phyloP scores from a whole-genome alignment of 1,140 invertebrate species.

The Heliconius congener region DNA sequence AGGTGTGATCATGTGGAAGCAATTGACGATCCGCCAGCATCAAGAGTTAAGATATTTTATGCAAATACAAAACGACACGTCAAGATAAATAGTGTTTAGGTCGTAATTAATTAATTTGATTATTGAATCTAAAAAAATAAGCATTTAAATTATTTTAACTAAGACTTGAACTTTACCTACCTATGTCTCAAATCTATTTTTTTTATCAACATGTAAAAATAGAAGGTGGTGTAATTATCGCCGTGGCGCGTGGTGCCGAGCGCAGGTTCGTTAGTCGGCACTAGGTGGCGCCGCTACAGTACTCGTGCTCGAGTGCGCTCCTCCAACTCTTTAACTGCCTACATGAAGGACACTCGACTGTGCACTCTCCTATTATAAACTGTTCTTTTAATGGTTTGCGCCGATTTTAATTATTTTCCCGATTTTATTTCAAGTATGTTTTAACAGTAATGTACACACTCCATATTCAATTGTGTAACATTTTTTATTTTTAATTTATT shows the following conservation, averaged over 20 bases:
- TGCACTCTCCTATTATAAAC: constrained; percentile 80
- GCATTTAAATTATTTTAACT: background rate
- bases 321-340: constrained; percentile 81
- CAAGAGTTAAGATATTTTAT: constrained; percentile 28
- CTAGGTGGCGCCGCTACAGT: constrained; percentile 70
- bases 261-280: constrained; percentile 69
- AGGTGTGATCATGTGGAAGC: constrained; percentile 50
- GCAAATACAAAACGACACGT: background rate
- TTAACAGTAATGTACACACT: constrained; percentile 43
- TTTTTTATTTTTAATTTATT: constrained; percentile 36
- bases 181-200: background rate
- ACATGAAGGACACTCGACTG: constrained; percentile 77
- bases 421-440: constrained; percentile 57
- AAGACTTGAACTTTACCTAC: background rate
- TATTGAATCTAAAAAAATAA: background rate
- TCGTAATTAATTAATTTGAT: background rate
- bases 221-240: constrained; percentile 40
- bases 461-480: constrained; percentile 33
- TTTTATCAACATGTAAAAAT: constrained; percentile 29
- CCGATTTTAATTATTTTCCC: constrained; percentile 78
- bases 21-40: constrained; percentile 39
- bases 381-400: constrained; percentile 80
- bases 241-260: constrained; percentile 42
- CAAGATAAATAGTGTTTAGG: background rate
- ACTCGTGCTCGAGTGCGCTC: constrained; percentile 76